phyloP scores from a whole-genome alignment of 2,797 vertebrate genomes.

The Gastrophryne carolinensis region DNA sequence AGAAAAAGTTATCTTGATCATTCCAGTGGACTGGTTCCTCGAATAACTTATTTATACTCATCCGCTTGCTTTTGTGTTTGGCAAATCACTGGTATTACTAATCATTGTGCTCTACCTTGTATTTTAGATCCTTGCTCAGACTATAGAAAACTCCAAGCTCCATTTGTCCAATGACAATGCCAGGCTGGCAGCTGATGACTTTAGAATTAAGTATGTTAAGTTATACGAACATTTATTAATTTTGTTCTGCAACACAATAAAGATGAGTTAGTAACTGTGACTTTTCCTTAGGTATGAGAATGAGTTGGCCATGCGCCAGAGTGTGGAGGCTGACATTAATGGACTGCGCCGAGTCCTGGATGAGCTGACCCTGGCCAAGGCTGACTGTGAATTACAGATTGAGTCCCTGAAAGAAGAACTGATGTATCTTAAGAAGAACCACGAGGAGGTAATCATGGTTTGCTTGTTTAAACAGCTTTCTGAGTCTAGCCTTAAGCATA shows the following conservation, averaged over 20 bases:
- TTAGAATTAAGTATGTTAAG: slow-evolving; percentile 36
- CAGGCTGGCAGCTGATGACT: slow-evolving; percentile 42
- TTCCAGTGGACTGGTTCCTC: too few species aligned
- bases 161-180: slow-evolving; percentile 36
- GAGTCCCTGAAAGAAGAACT: slow-evolving; percentile 33
- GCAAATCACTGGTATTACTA: too few species aligned
- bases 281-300: slow-evolving; percentile 31
- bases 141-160: slow-evolving; percentile 18
- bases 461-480: too few species aligned
- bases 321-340: slow-evolving; percentile 39
- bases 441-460: slow-evolving; percentile 14
- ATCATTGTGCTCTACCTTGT: too few species aligned
- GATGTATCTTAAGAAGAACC: slow-evolving; percentile 40
- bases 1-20: too few species aligned
- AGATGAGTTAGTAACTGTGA: not conserved
- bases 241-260: not conserved
- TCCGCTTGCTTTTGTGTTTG: too few species aligned
- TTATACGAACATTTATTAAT: not conserved
- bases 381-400: slow-evolving; percentile 36
- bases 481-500: too few species aligned
- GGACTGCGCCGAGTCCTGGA: slow-evolving; percentile 40
- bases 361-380: slow-evolving; percentile 26
- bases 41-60: too few species aligned
- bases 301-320: slow-evolving; percentile 37
- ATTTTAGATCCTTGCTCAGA: slow-evolving; percentile 22